These are phyloP conservation scores for Antheraea yamamai DNA, from an alignment of 2,888 invertebrate genomes.

Conservation along the genomic window DNA sequence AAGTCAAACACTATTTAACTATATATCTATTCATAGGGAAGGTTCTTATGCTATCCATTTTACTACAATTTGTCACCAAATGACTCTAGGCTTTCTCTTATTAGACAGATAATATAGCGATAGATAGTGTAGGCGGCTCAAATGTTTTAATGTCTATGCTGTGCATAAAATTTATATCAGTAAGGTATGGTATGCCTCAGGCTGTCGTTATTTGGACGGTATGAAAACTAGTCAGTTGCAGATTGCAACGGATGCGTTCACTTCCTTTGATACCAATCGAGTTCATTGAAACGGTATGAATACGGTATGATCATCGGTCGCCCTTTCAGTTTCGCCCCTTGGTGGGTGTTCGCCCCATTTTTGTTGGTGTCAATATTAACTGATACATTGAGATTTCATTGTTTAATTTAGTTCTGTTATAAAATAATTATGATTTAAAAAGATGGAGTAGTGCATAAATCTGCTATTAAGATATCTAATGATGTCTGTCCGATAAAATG, in stretches of 20 bases:
- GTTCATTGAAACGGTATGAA: conserved; percentile 3
- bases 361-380: neutral
- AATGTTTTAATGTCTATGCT: neutral
- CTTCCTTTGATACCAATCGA: conserved; percentile 1
- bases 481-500: no score
- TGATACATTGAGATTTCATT: neutral
- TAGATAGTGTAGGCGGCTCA: neutral
- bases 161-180: neutral
- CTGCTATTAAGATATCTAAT: no score
- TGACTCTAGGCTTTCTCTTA: no score
- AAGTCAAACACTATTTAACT: no score
- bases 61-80: no score
- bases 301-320: neutral
- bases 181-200: neutral
- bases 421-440: neutral
- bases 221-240: neutral
- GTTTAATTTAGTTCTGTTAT: neutral
- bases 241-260: conserved; percentile 4
- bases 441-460: no score
- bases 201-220: neutral
- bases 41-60: no score
- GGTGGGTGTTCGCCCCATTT: neutral
- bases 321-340: neutral
- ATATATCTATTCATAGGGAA: no score
- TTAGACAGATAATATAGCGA: no score